Percentiles rank a stretch among this genome's conserved stretches.
Evolutionary conservation across 2,888 invertebrate species (phyloP).

Genomic region (Andrena chrysosceles): DNA sequence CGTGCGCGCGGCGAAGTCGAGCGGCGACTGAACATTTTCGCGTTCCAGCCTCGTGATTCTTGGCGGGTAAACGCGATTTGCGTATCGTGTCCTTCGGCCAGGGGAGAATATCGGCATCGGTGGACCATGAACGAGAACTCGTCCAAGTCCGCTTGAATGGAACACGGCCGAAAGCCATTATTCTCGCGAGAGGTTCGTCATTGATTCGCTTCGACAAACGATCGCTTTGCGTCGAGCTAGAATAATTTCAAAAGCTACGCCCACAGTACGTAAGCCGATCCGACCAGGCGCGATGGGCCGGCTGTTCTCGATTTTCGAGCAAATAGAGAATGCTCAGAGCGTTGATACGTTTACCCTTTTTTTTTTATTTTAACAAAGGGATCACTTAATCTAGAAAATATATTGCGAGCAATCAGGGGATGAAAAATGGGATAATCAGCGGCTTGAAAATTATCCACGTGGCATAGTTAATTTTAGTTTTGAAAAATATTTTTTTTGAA

Average conservation of each 20-base stretch:
- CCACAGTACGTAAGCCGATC: not conserved
- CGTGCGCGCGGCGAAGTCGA: conserved; percentile 37
- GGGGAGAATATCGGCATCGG: conserved; percentile 39
- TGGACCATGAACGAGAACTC: conserved; percentile 57
- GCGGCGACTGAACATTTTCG: conserved; percentile 45
- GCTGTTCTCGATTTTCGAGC: not conserved
- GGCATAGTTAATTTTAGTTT: too few relatives aligned
- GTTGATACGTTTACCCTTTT: too few relatives aligned
- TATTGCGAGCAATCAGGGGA: too few relatives aligned
- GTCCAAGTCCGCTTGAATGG: conserved; percentile 36
- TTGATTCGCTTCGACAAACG: conserved; percentile 30
- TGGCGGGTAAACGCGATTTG: conserved; percentile 48
- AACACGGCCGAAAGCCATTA: conserved; percentile 33
- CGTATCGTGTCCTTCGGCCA: conserved; percentile 11
- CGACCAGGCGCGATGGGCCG: not conserved
- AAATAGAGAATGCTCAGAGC: conserved; percentile 25
- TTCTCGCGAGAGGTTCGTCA: conserved; percentile 16
- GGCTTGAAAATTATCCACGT: too few relatives aligned
- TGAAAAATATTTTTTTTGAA: too few relatives aligned
- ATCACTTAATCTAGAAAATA: too few relatives aligned
- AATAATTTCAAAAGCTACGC: conserved; percentile 33
- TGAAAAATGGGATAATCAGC: too few relatives aligned
- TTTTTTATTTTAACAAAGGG: too few relatives aligned
- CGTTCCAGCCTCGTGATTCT: conserved; percentile 28
- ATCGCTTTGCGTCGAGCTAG: conserved; percentile 25